Evolutionary conservation across 2,888 invertebrate genomes (phyloP).

Genomic region (Keiferia lycopersicella): DNA sequence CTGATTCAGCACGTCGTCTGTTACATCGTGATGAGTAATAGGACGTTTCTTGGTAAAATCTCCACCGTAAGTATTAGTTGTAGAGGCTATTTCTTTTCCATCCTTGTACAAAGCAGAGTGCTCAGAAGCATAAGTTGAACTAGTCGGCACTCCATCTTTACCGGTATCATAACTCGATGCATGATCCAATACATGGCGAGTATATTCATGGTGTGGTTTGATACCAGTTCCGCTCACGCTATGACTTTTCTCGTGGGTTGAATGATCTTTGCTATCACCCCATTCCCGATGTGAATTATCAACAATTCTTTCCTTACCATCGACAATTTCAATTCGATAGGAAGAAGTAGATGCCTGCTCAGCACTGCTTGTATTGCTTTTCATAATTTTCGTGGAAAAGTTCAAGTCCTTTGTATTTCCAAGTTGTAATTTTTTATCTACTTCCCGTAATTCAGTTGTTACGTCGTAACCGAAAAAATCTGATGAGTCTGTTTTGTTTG

Average conservation of each 20-base stretch:
- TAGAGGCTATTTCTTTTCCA: conserved; percentile 73
- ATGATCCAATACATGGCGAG: conserved; percentile 77
- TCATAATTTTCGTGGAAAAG: conserved; percentile 74
- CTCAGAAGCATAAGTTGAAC: conserved; percentile 65
- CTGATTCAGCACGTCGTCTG: conserved; percentile 52
- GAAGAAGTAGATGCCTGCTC: conserved; percentile 83
- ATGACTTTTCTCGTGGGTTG: conserved; percentile 78
- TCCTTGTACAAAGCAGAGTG: conserved; percentile 69
- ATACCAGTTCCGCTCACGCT: conserved; percentile 79
- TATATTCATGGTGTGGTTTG: conserved; percentile 80
- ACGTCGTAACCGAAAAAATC: conserved; percentile 75
- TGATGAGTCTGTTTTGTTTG: conserved; percentile 67
- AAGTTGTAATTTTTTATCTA: conserved; percentile 70
- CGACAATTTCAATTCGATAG: conserved; percentile 83
- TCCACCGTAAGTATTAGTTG: conserved; percentile 68
- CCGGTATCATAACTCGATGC: conserved; percentile 81
- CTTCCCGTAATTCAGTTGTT: conserved; percentile 70
- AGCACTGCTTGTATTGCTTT: conserved; percentile 80
- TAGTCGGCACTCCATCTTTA: conserved; percentile 77
- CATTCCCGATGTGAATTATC: conserved; percentile 82
- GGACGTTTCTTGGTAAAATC: conserved; percentile 72
- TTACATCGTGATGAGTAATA: conserved; percentile 62
- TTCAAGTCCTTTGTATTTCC: conserved; percentile 62
- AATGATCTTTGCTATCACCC: conserved; percentile 76
- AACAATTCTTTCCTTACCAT: conserved; percentile 82